Evolutionary conservation across 2,888 invertebrate genomes (phyloP), one percentile per base, ranked within the genome.

Genomic region (Sipha maydis): DNA sequence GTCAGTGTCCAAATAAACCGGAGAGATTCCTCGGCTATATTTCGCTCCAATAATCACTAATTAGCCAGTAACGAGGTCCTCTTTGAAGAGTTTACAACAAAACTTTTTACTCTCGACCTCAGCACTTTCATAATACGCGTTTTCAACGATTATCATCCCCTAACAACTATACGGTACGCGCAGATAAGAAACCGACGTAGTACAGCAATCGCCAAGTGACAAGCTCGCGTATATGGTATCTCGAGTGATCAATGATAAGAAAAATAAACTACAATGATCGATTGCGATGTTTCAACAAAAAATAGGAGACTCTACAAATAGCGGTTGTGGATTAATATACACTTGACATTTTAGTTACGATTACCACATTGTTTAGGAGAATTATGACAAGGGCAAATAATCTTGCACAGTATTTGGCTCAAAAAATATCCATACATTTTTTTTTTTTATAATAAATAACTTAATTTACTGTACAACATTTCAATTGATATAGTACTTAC

Each of bases 1-100:
- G 79, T 67, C 88, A 61, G 80, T 80, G 88, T 86, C 86, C 88
- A 88, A 88, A 88, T 78, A 88, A 88, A 82, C 86, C 86, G 21
- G 86, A 67, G 79, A 88, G 78, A 79, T 86, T 86, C 71, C 71
- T 73, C 79, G 86, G 79, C 82, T 75, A 71, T 82, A 75, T 61
- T 48, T 80, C 88, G 82, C 88, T 88, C 82, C 88, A 88, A 88
- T 88, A 88, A 88, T 88, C 88, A 88, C 88, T 88, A 88, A 88
- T 88, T 88, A 88, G 75, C 88, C 82, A 54, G 88, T 82, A 88
- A 88, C 88, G 88, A 82, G 80, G 79, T 71, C 56, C 61, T 88
- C 80, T 88, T 88, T 88, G 88, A 88, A 88, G 88, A 80, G 80
- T 88, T 88, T 76, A 88, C 88, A 80, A 80, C 88, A 80, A 88